These are phyloP conservation scores for Ferrisia virgata DNA, from an alignment of 2,888 invertebrate species.

Conservation along the genomic window DNA sequence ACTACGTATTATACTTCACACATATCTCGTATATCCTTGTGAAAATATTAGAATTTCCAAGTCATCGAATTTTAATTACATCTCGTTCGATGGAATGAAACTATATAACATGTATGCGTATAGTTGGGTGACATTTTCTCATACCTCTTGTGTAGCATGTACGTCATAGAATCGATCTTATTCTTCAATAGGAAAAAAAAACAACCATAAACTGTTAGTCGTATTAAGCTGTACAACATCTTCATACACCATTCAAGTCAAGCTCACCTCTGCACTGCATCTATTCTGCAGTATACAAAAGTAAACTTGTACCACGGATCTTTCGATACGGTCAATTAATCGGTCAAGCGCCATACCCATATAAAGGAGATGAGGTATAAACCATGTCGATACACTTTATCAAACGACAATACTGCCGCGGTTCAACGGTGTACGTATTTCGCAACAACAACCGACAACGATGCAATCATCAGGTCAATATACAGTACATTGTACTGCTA, in stretches of 20 bases:
- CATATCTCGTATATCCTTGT: background rate
- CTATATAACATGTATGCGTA: background rate
- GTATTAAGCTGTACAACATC: too few species aligned
- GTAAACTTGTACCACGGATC: background rate
- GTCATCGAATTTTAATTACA: slow-evolving; percentile 27
- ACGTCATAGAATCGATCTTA: background rate
- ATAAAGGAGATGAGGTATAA: background rate
- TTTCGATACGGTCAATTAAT: slow-evolving; percentile 1
- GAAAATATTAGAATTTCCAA: background rate
- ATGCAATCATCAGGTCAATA: background rate
- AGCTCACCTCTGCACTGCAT: too few species aligned
- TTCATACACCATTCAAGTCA: background rate
- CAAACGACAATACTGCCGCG: background rate
- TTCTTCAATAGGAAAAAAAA: too few species aligned
- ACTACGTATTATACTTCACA: background rate
- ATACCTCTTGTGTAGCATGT: background rate
- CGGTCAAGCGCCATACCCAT: slow-evolving; percentile 3
- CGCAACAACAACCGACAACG: background rate
- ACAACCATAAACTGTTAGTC: too few species aligned
- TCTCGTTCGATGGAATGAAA: background rate
- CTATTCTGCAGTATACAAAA: too few species aligned
- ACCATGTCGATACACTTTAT: slow-evolving; percentile 13
- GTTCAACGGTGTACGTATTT: background rate
- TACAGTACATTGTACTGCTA: too few species aligned
- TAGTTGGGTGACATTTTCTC: background rate